These are phyloP conservation scores for Argopecten irradians DNA, from an alignment of 1,140 invertebrate genomes.

Conservation along the genomic window DNA sequence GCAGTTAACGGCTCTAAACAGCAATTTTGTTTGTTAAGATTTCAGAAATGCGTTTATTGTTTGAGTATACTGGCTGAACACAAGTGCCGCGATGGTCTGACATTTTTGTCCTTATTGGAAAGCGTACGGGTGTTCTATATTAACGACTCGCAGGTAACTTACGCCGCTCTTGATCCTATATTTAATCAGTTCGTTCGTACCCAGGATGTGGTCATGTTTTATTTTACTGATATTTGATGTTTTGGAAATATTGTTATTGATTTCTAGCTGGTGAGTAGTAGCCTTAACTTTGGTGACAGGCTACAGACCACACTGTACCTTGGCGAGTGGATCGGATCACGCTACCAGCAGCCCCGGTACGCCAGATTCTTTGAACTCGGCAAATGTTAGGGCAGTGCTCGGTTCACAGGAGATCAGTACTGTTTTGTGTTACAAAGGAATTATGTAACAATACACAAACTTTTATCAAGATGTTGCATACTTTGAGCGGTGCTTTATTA, in stretches of 20 bases:
- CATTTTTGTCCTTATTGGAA: not conserved
- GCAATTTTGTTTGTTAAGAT: conserved; percentile 18
- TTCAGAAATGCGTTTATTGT: conserved; percentile 14
- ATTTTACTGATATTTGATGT: not conserved
- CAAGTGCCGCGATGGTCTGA: not conserved
- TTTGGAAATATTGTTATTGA: not conserved
- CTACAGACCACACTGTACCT: not conserved
- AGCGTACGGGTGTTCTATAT: not conserved
- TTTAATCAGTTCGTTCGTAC: not conserved
- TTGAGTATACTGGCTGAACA: not conserved
- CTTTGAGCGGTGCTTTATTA: not conserved
- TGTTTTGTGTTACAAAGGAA: conserved; percentile 2
- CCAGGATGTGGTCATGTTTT: not conserved
- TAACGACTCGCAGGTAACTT: no score
- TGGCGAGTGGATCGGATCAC: not conserved
- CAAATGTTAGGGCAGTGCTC: conserved; percentile 13
- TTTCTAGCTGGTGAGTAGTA: not conserved
- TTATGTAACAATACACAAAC: not conserved
- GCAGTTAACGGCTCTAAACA: not conserved
- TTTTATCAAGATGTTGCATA: conserved; percentile 12
- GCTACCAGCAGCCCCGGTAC: not conserved
- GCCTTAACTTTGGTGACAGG: not conserved
- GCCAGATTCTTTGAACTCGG: not conserved
- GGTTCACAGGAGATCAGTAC: not conserved
- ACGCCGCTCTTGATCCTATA: no score